Evolutionary conservation across 1,140 invertebrate species (phyloP).

Genomic region (Diprion similis): DNA sequence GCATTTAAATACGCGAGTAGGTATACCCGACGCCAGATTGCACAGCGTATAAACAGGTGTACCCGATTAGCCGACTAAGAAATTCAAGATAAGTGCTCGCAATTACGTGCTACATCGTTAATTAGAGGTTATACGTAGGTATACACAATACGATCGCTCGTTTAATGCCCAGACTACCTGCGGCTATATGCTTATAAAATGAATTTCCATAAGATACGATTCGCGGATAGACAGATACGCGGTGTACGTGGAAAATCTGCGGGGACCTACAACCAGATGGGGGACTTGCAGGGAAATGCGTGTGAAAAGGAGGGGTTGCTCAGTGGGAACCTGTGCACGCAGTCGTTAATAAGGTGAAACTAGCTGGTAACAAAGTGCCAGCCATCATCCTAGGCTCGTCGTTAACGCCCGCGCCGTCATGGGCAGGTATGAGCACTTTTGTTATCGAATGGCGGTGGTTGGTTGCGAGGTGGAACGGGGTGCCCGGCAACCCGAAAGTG

Average conservation of each 20-base stretch:
- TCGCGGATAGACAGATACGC: neutral
- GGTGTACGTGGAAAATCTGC: neutral
- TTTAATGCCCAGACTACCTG: no score
- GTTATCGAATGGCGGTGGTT: neutral
- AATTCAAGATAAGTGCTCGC: conserved; percentile 3
- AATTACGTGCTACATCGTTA: neutral
- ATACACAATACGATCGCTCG: neutral
- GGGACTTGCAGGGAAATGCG: neutral
- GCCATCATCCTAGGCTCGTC: no score
- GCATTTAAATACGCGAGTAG: neutral
- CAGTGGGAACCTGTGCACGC: neutral
- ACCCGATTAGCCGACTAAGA: neutral
- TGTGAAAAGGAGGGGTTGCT: neutral
- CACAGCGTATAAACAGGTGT: neutral
- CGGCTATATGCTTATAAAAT: neutral
- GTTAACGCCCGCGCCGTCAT: neutral
- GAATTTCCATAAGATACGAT: neutral
- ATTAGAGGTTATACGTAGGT: neutral
- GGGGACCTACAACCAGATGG: neutral
- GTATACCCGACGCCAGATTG: neutral
- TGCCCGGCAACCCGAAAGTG: no score
- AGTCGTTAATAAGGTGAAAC: neutral
- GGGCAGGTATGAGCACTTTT: neutral
- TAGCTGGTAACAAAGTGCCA: neutral
- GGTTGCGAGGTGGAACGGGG: no score